Evolutionary conservation across 2,888 invertebrate genomes (phyloP).

Genomic region (Dasypogon diadema): DNA sequence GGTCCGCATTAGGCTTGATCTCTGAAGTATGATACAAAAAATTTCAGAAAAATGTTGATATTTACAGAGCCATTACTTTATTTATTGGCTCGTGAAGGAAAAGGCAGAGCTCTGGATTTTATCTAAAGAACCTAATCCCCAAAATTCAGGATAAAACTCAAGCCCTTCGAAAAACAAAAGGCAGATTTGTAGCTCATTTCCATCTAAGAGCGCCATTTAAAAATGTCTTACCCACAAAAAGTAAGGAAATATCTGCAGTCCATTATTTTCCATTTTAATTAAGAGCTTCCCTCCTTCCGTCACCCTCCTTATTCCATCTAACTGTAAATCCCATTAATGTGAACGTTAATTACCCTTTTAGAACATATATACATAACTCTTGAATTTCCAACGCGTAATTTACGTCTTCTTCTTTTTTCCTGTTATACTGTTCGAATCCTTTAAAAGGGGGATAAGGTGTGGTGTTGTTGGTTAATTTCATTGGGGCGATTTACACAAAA

Average conservation of each 20-base stretch:
- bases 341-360: conserved; percentile 57
- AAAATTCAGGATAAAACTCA: no score
- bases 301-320: conserved; percentile 4
- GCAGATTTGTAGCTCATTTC: no score
- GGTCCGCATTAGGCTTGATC: no score
- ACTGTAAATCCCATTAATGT: conserved; percentile 54
- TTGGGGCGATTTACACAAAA: not conserved
- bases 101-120: no score
- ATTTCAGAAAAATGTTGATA: no score
- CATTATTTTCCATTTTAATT: conserved; percentile 52
- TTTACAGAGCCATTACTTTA: no score
- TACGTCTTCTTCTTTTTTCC: not conserved
- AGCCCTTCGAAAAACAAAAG: no score
- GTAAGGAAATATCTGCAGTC: conserved; percentile 19
- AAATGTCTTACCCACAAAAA: conserved; percentile 10
- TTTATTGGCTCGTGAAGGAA: no score
- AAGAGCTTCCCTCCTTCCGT: not conserved
- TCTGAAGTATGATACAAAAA: no score
- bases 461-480: conserved; percentile 19
- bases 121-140: no score
- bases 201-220: not conserved
- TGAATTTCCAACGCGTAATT: conserved; percentile 49
- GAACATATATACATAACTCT: conserved; percentile 50
- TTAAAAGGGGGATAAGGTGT: conserved; percentile 38
- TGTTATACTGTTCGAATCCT: not conserved